A percentile compares a stretch with the other conserved stretches of the same genome.
These are phyloP conservation scores for Ochropacha duplaris DNA, from an alignment of 2,888 invertebrate genomes.

Conservation along the genomic window DNA sequence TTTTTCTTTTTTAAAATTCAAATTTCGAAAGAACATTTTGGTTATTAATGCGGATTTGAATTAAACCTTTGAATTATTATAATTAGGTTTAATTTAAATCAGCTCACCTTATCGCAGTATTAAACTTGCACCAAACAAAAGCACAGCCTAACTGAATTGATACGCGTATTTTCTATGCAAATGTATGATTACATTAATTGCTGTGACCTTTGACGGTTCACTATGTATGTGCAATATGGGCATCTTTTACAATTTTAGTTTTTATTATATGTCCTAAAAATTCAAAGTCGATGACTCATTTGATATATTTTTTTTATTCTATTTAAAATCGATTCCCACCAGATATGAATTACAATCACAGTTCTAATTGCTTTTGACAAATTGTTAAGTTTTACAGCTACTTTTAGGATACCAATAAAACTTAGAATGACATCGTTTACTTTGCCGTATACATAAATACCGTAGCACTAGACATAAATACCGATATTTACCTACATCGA, in stretches of 20 bases:
- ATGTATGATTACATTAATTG: slow-evolving; percentile 56
- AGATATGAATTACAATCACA: neutral
- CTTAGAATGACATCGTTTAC: neutral
- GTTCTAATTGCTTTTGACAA: neutral
- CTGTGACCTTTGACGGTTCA: slow-evolving; percentile 41
- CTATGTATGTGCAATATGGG: neutral
- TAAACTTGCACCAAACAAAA: slow-evolving; percentile 31
- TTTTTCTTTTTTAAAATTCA: too few species aligned
- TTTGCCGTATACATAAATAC: too few species aligned
- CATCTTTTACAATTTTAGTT: neutral
- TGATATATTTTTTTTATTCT: neutral
- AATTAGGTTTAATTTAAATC: too few species aligned
- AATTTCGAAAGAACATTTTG: too few species aligned
- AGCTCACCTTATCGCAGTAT: neutral
- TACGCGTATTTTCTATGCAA: slow-evolving; percentile 58
- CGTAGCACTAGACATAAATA: too few species aligned
- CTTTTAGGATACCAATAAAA: neutral
- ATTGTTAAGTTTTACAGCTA: neutral
- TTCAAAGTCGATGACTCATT: neutral
- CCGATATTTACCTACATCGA: too few species aligned
- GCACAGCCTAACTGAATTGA: slow-evolving; percentile 37
- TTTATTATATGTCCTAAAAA: neutral
- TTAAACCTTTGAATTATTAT: too few species aligned
- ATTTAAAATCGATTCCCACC: neutral
- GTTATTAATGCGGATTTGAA: too few species aligned